These are phyloP conservation scores for Gonatopus flavifemur DNA, from an alignment of 1,140 invertebrate species.

Conservation along the genomic window DNA sequence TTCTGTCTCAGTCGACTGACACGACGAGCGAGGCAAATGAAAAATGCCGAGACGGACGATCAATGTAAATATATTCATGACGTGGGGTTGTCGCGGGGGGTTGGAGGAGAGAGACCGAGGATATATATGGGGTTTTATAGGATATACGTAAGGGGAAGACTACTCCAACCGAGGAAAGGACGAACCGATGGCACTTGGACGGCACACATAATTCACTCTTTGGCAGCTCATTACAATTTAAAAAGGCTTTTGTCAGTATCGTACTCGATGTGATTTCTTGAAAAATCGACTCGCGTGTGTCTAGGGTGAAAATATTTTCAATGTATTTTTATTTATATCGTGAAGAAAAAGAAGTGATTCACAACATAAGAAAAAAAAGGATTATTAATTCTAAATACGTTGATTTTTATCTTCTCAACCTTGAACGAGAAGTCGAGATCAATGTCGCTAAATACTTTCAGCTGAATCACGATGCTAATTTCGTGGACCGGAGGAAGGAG, in stretches of 20 bases:
- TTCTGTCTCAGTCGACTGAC: slow-evolving; percentile 30
- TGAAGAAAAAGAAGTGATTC: no score
- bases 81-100: slow-evolving; percentile 47
- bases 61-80: slow-evolving; percentile 62
- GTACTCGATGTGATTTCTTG: slow-evolving; percentile 34
- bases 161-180: no score
- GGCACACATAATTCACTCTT: slow-evolving; percentile 58
- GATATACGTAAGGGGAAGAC: no score
- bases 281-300: slow-evolving; percentile 13
- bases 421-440: no score
- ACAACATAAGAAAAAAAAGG: no score
- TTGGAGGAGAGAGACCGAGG: slow-evolving; percentile 33
- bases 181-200: slow-evolving; percentile 40
- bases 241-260: slow-evolving; percentile 49
- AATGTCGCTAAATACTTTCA: no score
- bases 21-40: slow-evolving; percentile 49
- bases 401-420: no score
- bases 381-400: no score
- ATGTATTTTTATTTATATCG: no score
- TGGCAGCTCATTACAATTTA: slow-evolving; percentile 61
- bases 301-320: no score
- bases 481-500: no score
- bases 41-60: slow-evolving; percentile 57
- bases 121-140: slow-evolving; percentile 32
- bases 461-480: no score